Percentiles rank a stretch among this genome's conserved stretches.
Conservation (phyloP, 2,888 invertebrate species). For the Physocephala rufipes region DNA sequence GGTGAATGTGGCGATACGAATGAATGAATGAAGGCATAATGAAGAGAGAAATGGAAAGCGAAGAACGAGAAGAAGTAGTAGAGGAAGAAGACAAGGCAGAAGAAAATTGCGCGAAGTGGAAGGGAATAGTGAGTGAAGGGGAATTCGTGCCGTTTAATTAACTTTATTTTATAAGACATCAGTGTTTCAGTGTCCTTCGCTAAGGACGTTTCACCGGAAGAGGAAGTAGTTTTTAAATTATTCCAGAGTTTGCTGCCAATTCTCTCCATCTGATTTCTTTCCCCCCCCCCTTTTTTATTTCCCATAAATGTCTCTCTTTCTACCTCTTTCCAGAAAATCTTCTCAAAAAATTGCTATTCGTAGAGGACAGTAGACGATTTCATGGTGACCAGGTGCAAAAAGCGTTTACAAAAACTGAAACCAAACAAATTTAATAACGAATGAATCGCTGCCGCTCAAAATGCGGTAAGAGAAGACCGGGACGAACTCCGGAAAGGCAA, state of each 20-base stretch:
- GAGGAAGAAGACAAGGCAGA: not conserved
- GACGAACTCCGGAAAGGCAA: too few species aligned
- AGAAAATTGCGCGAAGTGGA: not conserved
- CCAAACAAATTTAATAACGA: too few species aligned
- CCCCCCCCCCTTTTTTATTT: not conserved
- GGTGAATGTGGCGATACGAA: not conserved
- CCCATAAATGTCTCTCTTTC: not conserved
- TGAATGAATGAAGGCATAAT: not conserved
- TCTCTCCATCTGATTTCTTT: not conserved
- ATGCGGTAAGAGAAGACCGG: too few species aligned
- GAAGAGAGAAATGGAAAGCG: not conserved
- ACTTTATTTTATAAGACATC: conserved; percentile 43
- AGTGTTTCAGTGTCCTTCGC: too few species aligned
- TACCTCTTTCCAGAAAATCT: too few species aligned
- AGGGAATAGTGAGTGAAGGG: conserved; percentile 35
- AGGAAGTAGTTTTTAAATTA: conserved; percentile 29
- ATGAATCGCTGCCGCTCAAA: too few species aligned
- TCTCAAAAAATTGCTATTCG: too few species aligned
- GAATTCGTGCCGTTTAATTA: conserved; percentile 53
- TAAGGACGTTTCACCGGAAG: conserved; percentile 24
- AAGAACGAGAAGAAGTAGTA: not conserved
- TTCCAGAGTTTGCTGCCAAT: not conserved
- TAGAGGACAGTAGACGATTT: too few species aligned
- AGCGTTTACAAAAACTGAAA: too few species aligned
- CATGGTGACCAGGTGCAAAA: too few species aligned